These are phyloP conservation scores for Epinotia nisella DNA, from an alignment of 2,888 invertebrate species.

Conservation along the genomic window DNA sequence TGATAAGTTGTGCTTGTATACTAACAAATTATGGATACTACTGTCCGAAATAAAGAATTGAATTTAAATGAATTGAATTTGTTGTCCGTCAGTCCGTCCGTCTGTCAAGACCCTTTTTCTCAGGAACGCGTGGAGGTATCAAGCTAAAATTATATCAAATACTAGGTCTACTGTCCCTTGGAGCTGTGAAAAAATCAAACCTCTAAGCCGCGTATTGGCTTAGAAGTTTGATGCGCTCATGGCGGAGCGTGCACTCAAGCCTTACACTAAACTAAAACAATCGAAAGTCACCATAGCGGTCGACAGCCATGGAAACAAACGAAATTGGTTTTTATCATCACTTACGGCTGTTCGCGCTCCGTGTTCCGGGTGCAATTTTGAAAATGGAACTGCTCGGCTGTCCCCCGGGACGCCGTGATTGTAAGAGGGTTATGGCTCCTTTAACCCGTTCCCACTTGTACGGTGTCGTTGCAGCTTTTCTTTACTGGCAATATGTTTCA, in stretches of 20 bases:
- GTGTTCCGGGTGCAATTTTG: conserved; percentile 40
- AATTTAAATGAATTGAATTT: too few relatives aligned
- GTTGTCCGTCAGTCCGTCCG: too few relatives aligned
- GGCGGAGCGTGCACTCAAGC: neutral
- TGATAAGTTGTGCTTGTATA: too few relatives aligned
- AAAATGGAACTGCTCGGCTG: conserved; percentile 34
- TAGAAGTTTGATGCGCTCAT: too few relatives aligned
- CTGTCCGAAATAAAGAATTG: too few relatives aligned
- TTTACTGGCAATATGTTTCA: neutral
- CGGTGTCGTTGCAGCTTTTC: neutral
- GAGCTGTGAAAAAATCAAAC: too few relatives aligned
- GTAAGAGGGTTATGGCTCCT: conserved; percentile 30
- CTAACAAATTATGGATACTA: too few relatives aligned
- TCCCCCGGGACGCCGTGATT: conserved; percentile 31
- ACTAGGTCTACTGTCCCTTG: too few relatives aligned
- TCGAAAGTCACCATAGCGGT: neutral
- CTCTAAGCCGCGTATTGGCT: too few relatives aligned
- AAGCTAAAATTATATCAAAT: too few relatives aligned
- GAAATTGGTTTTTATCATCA: conserved; percentile 24
- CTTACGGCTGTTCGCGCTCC: conserved; percentile 23
- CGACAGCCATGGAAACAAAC: conserved; percentile 2
- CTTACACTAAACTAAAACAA: conserved; percentile 1
- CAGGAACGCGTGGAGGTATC: too few relatives aligned
- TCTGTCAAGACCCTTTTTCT: too few relatives aligned
- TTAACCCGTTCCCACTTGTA: conserved; percentile 20